Evolutionary conservation across 92 coral and sea anemone species (phyloP), one percentile per base, ranked within the genome.

Genomic region (Epizoanthus illoricatus): DNA sequence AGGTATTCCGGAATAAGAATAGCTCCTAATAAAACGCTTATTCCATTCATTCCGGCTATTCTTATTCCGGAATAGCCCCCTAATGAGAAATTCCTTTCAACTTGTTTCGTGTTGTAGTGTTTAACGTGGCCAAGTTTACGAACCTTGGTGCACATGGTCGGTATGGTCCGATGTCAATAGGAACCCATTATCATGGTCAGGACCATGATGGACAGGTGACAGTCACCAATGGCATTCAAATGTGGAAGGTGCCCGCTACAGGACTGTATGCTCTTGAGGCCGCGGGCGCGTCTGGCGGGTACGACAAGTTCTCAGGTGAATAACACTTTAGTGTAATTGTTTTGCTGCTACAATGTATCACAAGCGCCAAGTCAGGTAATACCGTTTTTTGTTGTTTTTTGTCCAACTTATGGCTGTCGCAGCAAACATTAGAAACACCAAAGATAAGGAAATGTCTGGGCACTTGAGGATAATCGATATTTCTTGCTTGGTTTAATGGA

Each of bases 161-260:
- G 4, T 81, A 86, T 57, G 97, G 97, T 3, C 97, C 97, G 21
- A 84, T 83, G 36, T 74, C 89, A 7, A 87, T 93, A 1, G 97
- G 97, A 60, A 71, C 54, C 24, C 86, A 90, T 75, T 93, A 93
- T 84, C 87, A 90, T 58, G 92, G 92, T 0, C 90, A 86, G 65
- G 97, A 93, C 61, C 94, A 93, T 28, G 97, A 93, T 40, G 94
- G 94, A 49, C 89, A 90, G 78, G 97, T 93, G 69, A 86, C 90
- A 6, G 88, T 93, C 67, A 88, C 89, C 21, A 90, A 87, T 80
- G 97, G 97, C 13, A 71, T 90, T 19, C 97, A 93, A 76, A 86
- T 93, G 92, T 93, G 97, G 97, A 93, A 93, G 85, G 91, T 93
- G 3, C 97, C 97, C 5, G 97, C 97, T 36, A 84, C 94, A 5